Conservation (phyloP, 2,888 invertebrate species). For the Limnephilus lunatus region DNA sequence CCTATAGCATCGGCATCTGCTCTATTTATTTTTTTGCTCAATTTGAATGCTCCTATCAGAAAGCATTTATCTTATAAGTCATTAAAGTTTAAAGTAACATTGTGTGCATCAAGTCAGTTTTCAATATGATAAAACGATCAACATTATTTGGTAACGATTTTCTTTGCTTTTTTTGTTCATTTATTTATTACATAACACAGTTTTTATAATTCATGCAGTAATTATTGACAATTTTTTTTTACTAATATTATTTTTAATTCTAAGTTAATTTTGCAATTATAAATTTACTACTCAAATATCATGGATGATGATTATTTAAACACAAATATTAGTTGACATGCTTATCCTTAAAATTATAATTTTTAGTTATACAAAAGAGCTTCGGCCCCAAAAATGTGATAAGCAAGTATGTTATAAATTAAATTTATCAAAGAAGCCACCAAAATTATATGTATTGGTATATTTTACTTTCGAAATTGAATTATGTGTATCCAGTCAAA, state of each 20-base stretch:
- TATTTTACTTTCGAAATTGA: constrained; percentile 5
- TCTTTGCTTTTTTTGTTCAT: not conserved
- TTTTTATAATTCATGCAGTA: not conserved
- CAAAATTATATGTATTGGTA: constrained; percentile 24
- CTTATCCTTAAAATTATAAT: not conserved
- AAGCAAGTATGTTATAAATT: constrained; percentile 27
- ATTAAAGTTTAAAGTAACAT: not conserved
- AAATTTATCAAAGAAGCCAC: constrained; percentile 17
- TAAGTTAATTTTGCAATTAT: not conserved
- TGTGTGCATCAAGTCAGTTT: not conserved
- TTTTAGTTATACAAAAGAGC: constrained; percentile 42
- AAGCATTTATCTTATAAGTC: not conserved
- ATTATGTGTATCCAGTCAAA: not conserved
- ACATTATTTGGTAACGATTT: not conserved
- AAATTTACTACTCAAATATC: not conserved
- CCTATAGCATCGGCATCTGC: constrained; percentile 49
- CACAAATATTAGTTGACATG: not conserved
- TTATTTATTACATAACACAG: not conserved
- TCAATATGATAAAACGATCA: not conserved
- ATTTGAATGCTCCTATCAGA: constrained; percentile 33
- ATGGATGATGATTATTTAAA: not conserved
- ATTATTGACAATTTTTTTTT: not conserved
- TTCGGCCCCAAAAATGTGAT: constrained; percentile 45
- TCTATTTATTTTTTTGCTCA: constrained; percentile 63
- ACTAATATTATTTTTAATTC: not conserved